Percentiles rank a stretch among this genome's conserved stretches.
phyloP scores from a whole-genome alignment of 1,140 invertebrate species.

The Coenobita brevimanus region DNA sequence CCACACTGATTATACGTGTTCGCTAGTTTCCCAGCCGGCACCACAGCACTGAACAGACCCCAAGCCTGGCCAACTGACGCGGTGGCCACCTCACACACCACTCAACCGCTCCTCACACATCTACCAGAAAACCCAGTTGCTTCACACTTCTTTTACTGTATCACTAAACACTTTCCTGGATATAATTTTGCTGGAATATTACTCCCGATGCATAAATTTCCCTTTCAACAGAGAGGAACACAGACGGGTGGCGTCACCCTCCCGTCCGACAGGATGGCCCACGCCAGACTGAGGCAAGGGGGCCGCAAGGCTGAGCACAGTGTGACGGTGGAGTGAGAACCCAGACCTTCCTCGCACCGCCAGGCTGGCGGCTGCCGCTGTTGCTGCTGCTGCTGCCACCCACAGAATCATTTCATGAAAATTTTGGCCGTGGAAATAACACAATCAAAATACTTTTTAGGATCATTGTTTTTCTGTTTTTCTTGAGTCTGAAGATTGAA shows the following conservation, averaged over 20 bases:
- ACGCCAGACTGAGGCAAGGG: slow-evolving; percentile 62
- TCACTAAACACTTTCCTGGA: neutral
- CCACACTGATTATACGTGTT: slow-evolving; percentile 42
- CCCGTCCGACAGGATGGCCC: slow-evolving; percentile 58
- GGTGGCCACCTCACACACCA: slow-evolving; percentile 41
- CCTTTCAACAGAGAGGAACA: slow-evolving; percentile 40
- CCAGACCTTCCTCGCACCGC: no score
- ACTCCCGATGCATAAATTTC: slow-evolving; percentile 15
- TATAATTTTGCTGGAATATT: neutral
- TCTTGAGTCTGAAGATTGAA: no score
- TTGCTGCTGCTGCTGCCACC: no score
- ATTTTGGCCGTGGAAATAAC: no score
- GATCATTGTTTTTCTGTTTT: no score
- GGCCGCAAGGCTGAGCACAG: no score
- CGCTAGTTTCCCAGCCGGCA: slow-evolving; percentile 36
- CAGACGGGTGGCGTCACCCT: slow-evolving; percentile 39
- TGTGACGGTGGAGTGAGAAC: no score
- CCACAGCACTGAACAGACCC: neutral
- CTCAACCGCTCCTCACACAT: slow-evolving; percentile 6
- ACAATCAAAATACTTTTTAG: no score
- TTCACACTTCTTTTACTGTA: neutral
- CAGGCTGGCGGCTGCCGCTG: no score
- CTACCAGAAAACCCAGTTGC: slow-evolving; percentile 2
- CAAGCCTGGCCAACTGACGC: slow-evolving; percentile 46
- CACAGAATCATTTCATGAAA: no score